Conservation (phyloP, 1,140 invertebrate species). For the Anastrepha obliqua region DNA sequence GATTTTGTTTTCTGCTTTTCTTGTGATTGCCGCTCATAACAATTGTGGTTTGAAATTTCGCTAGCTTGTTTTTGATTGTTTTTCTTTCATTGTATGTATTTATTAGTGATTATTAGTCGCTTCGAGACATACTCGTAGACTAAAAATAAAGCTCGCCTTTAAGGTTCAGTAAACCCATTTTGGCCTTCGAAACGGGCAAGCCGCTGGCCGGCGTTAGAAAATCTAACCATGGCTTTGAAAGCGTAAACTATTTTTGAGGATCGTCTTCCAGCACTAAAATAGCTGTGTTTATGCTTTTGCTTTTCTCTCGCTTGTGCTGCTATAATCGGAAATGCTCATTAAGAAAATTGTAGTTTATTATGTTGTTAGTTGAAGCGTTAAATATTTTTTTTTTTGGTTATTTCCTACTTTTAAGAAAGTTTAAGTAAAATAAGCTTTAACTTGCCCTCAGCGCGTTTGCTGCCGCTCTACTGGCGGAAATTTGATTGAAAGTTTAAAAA, state of each 20-base stretch:
- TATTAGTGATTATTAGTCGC: not conserved
- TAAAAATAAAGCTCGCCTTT: constrained; percentile 11
- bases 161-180: constrained; percentile 31
- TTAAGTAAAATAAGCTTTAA: not conserved
- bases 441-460: not conserved
- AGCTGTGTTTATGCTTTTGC: not conserved
- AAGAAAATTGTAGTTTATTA: constrained; percentile 50
- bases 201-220: not conserved
- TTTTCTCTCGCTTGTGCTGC: not conserved
- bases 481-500: too few species aligned
- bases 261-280: not conserved
- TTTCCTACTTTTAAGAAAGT: constrained; percentile 14
- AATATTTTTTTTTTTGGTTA: constrained; percentile 21
- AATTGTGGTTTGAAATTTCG: not conserved
- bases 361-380: constrained; percentile 49
- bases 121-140: not conserved
- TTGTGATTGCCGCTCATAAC: not conserved
- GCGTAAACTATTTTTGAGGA: not conserved
- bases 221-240: not conserved
- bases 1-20: not conserved
- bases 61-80: not conserved
- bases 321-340: constrained; percentile 19
- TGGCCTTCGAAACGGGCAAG: not conserved
- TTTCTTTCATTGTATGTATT: not conserved
- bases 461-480: not conserved